Evolutionary conservation across 2,797 vertebrate species (phyloP), one percentile per base, ranked within the genome.

Genomic region (Oreonectes daqikongensis): DNA sequence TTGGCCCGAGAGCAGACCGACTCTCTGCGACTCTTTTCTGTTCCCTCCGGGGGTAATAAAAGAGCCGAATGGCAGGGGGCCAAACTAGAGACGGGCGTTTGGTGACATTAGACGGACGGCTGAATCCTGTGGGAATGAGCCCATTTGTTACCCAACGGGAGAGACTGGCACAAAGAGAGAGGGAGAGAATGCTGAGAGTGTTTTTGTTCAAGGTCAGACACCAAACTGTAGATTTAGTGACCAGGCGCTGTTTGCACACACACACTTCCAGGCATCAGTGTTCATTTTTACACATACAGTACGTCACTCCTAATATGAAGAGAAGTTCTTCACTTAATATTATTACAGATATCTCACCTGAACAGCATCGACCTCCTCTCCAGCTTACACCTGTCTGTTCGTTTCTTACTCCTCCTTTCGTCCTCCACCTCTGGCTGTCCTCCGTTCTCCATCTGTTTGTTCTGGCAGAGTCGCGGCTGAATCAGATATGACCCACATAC

Each of bases 161-260:
- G 64, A 59, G 22, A n/a, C 79, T 63, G 74, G 63, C 74, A 28
- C 64, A 26, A 71, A 60, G 55, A 72, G 32, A 59, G 64, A 72
- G 32, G 50, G 64, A 50, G 46, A 57, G 72, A 65, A 15, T 65
- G 78, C 78, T 75, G 67, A 75, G 67, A 44, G 65, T 71, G 68
- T 64, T 61, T 71, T 76, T 76, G 79, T 80, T 80, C 79, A 80
- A 80, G 79, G 79, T 76, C 68, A 76, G 35, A 11, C 67, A 71
- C 28, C 28, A 55, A 75, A 80, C 72, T 48, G 57, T 79, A 69
- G 42, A 72, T 76, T 72, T 72, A 65, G 55, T 18, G 60, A 76
- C 22, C 18, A 5, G 4, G 12, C 46, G 28, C 60, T 64, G 18
- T 38, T 40, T 32, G 24, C 48, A 60, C 67, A 42, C 44, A 35